Evolutionary conservation across 2,888 invertebrate species (phyloP), one percentile per base, ranked within the genome.

Genomic region (Mythimna ferrago): DNA sequence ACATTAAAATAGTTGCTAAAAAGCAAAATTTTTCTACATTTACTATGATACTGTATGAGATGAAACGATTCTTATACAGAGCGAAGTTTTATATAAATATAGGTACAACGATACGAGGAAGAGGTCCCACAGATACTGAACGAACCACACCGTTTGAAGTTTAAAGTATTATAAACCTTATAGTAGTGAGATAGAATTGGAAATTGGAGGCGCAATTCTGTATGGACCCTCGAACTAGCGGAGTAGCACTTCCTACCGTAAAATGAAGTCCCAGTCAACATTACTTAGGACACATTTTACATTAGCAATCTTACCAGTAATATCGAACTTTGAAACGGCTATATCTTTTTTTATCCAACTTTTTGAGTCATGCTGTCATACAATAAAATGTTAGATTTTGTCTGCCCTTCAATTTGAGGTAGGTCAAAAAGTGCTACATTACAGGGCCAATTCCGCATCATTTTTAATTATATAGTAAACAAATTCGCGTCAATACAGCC

Each of bases 21-120:
- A 81, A 83, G 80, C 83, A 83, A 83, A 80, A 38, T 51, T 81
- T 84, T 73, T 16, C 70, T 83, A 81, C 61, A n/a, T 83, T 83
- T 83, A 63, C 75, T 53, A 71, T 2, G 56, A 66, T 57, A 70
- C 53, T 57, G 44, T 11, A 26, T 64, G 54, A 68, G 73, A 58
- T 32, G 19, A 44, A 53, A 57, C 32, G 65, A 70, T 77, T 38
- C 66, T 63, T 65, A 78, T 57, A 62, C 14, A 76, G 19, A 76
- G 2, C 10, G 2, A 53, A 75, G 19, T 11, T 16, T 35, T 10
- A 38, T 16, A n/a, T 48, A 66, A 32, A 7, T 66, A 53, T 32
- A 38, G 14, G 19, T 66, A 56, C 60, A 73, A 60, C 11, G 0
- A 58, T 16, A 11, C 54, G 44, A 76, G 41, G 10, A 32, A 53